Percentiles rank a stretch among this genome's conserved stretches.
phyloP scores from a whole-genome alignment of 1,140 invertebrate genomes.

The Cephus cinctus region DNA sequence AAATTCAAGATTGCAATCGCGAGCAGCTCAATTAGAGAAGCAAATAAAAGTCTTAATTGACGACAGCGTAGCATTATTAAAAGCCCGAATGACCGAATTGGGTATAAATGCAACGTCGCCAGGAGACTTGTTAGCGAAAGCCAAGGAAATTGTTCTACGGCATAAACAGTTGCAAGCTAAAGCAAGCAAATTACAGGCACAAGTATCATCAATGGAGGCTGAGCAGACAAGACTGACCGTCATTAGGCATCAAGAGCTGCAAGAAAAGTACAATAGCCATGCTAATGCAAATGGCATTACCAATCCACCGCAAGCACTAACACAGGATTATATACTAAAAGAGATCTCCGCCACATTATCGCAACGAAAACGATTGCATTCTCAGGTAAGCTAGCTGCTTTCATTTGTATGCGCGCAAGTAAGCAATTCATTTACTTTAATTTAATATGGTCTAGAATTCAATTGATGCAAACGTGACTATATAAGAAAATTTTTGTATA shows the following conservation, averaged over 20 bases:
- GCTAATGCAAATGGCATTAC: conserved; percentile 54
- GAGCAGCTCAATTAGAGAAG: conserved; percentile 83
- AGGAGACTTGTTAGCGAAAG: conserved; percentile 82
- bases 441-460: too few species aligned
- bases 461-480: too few species aligned
- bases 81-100: conserved; percentile 87
- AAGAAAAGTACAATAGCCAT: conserved; percentile 63
- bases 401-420: too few species aligned
- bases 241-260: conserved; percentile 67
- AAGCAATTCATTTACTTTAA: too few species aligned
- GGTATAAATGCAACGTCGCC: conserved; percentile 82
- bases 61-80: conserved; percentile 86
- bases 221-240: conserved; percentile 70
- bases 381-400: conserved; percentile 60
- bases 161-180: conserved; percentile 90
- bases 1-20: conserved; percentile 75
- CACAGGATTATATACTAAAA: conserved; percentile 77
- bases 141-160: conserved; percentile 87
- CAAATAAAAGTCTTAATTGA: conserved; percentile 88
- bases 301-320: conserved; percentile 64
- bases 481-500: too few species aligned
- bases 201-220: conserved; percentile 71
- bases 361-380: conserved; percentile 77
- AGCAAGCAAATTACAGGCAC: conserved; percentile 76
- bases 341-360: conserved; percentile 81